Evolutionary conservation across 2,113 vertebrate species (phyloP).

Genomic region (Epinephelus moara): DNA sequence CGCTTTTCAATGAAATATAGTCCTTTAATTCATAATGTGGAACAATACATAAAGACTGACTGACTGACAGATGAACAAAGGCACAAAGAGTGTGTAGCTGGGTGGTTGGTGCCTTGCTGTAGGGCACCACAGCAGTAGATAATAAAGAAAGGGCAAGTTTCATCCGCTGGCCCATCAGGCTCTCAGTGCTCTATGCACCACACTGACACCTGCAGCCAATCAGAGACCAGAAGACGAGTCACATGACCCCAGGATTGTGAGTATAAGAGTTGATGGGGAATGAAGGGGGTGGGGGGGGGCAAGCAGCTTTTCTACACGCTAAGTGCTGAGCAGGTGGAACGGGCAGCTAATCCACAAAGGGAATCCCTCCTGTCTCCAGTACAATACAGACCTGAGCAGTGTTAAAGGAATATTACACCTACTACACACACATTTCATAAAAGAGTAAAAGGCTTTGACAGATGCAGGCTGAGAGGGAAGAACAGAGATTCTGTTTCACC

Average conservation of each 20-base stretch:
- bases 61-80: not conserved
- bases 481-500: not conserved
- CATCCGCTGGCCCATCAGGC: not conserved
- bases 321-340: slow-evolving; percentile 83
- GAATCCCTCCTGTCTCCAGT: slow-evolving; percentile 29
- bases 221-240: slow-evolving; percentile 27
- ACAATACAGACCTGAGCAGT: not conserved
- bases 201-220: slow-evolving; percentile 39
- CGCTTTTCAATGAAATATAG: not conserved
- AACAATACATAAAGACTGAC: not conserved
- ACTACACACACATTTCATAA: not conserved
- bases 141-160: no score
- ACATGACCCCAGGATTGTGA: slow-evolving; percentile 59
- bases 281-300: slow-evolving; percentile 8
- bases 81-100: not conserved
- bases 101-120: not conserved
- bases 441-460: not conserved
- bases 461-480: no score
- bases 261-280: not conserved
- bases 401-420: slow-evolving; percentile 13
- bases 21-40: not conserved
- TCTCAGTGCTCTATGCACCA: not conserved
- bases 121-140: not conserved
- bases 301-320: slow-evolving; percentile 79
- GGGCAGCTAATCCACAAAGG: slow-evolving; percentile 78